Conservation (phyloP, 2,113 vertebrate species). For the Leptobrachium ailaonicum region DNA sequence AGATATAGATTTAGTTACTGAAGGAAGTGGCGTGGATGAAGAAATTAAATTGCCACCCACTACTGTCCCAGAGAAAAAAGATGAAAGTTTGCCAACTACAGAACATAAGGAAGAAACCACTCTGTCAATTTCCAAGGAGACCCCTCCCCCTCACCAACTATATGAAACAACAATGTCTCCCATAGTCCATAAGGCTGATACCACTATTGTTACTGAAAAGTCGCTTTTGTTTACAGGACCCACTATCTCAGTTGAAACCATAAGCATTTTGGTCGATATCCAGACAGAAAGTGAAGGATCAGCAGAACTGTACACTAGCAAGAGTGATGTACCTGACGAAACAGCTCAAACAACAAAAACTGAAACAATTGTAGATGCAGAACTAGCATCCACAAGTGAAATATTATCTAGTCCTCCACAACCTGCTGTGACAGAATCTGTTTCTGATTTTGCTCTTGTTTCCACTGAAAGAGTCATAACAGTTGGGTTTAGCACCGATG, state of each 20-base stretch:
- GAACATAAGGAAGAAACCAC: constrained; percentile 57
- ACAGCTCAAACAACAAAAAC: constrained; percentile 36
- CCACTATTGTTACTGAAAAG: constrained; percentile 44
- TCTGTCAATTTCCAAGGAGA: constrained; percentile 36
- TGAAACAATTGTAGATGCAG: constrained; percentile 30
- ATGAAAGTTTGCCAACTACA: constrained; percentile 52
- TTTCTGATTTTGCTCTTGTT: constrained; percentile 40
- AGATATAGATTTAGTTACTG: constrained; percentile 28
- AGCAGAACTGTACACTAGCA: constrained; percentile 48
- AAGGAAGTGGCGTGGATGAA: constrained; percentile 58
- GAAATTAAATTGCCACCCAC: constrained; percentile 48
- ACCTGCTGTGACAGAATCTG: neutral
- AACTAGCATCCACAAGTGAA: constrained; percentile 46
- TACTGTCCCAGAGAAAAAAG: constrained; percentile 54
- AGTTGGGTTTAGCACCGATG: constrained; percentile 7
- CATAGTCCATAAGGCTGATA: constrained; percentile 42
- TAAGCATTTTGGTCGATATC: constrained; percentile 8
- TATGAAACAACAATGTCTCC: constrained; percentile 42
- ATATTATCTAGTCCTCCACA: constrained; percentile 12
- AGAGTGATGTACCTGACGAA: constrained; percentile 42
- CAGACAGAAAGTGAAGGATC: constrained; percentile 53
- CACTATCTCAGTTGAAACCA: neutral
- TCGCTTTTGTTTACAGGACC: constrained; percentile 25
- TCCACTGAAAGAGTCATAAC: constrained; percentile 48
- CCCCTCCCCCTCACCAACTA: constrained; percentile 52